Conservation (phyloP, 2,113 vertebrate species). For the Notechis scutatus region DNA sequence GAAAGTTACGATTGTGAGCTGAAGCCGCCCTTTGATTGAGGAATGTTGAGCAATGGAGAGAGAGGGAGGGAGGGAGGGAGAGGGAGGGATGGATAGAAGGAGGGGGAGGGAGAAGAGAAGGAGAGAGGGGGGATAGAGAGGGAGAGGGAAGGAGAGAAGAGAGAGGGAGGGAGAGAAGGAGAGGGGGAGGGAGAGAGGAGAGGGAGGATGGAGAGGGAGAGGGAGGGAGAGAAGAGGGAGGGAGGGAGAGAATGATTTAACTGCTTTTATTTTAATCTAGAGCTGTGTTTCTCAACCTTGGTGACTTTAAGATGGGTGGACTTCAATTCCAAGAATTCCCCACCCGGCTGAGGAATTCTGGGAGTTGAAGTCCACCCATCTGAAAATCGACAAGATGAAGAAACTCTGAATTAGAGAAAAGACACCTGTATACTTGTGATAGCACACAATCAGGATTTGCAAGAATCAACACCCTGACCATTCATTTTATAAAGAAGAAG, state of each 20-base stretch:
- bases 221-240: too few relatives aligned
- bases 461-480: not conserved
- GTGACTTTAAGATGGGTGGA: too few relatives aligned
- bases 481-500: not conserved
- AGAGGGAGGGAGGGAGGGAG: too few relatives aligned
- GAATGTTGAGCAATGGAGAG: not conserved
- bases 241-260: not conserved
- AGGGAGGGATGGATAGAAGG: too few relatives aligned
- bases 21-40: too few relatives aligned
- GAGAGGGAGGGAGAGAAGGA: too few relatives aligned
- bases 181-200: too few relatives aligned
- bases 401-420: not conserved
- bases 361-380: not conserved
- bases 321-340: too few relatives aligned
- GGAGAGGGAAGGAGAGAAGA: accelerated
- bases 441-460: not conserved
- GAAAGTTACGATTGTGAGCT: not conserved
- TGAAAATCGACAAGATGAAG: not conserved
- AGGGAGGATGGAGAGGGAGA: accelerated
- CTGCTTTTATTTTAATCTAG: not conserved
- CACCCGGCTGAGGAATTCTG: not conserved
- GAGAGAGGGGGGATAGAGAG: too few relatives aligned
- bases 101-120: too few relatives aligned
- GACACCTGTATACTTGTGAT: not conserved
- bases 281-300: not conserved